Conservation (phyloP, 2,888 invertebrate species). For the Phasia obesa region DNA sequence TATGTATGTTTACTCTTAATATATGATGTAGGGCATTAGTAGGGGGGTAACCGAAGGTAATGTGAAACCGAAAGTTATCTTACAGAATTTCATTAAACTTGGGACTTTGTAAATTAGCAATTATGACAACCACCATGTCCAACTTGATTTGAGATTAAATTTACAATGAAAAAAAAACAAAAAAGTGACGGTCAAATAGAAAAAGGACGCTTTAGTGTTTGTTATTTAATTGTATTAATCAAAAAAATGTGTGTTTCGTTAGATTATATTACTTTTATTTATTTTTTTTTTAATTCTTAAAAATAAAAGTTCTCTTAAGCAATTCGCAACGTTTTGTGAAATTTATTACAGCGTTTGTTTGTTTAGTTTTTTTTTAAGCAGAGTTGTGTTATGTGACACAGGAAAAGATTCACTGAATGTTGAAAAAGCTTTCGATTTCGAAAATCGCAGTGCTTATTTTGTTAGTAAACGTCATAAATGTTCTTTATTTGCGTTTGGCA, state of each 20-base stretch:
- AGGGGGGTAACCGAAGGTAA: not conserved
- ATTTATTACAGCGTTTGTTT: slow-evolving; percentile 15
- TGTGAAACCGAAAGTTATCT: not conserved
- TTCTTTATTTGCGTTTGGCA: no score
- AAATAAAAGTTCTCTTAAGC: not conserved
- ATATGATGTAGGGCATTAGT: slow-evolving; percentile 38
- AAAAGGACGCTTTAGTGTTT: slow-evolving; percentile 51
- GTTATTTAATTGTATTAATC: not conserved
- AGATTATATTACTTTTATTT: no score
- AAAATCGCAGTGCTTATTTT: slow-evolving; percentile 9
- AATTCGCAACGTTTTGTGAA: slow-evolving; percentile 24
- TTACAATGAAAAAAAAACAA: slow-evolving; percentile 40
- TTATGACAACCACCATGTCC: not conserved
- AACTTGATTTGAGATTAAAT: slow-evolving; percentile 6
- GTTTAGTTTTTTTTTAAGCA: slow-evolving; percentile 30
- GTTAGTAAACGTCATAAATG: not conserved
- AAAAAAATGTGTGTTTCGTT: not conserved
- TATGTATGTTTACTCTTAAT: not conserved
- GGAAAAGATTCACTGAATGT: slow-evolving; percentile 7
- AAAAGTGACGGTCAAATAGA: slow-evolving; percentile 6
- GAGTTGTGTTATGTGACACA: slow-evolving; percentile 6
- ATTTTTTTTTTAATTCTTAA: not conserved
- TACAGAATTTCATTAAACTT: not conserved
- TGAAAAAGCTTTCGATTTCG: slow-evolving; percentile 9
- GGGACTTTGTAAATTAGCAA: not conserved